Base-by-base conservation (phyloP, 2,113 vertebrate species). In the Zosterops pallidus region DNA sequence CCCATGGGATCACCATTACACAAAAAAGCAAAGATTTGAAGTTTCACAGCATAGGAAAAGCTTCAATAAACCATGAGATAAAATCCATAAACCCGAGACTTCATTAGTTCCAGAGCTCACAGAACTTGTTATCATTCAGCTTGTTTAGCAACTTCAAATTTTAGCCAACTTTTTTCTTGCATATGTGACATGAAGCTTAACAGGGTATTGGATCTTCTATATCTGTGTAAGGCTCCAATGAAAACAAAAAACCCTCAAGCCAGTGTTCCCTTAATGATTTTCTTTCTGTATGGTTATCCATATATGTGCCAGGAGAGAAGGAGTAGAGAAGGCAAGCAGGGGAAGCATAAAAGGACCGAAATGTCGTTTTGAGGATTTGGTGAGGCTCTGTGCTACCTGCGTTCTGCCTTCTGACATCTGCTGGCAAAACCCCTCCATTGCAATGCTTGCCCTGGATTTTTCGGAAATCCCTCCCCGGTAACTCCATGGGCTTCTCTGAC, bases 341-440 rank as follows among this genome's bases (percentile, higher is more conserved):
- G 23, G 14, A 72, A 79, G n/a, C 26, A 20, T 33, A 31, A 39
- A 65, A 47, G 47, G 22, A 41, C 17, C 2, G 14, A 76, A 70
- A 67, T 2, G 20, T n/a, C 21, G 19, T 47, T 86, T 67, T 9
- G 31, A 56, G 31, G 39, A 37, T 77, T 60, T 78, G 33, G 10
- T 52, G 46, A 47, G 26, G 42, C 0, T 0, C 4, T 35, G n/a
- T 18, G 9, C 41, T 78, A 10, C 11, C 47, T 44, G 31, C 7
- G 0, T 62, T 86, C 79, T 75, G 44, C 37, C 55, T 92, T 78
- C 94, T 96, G 93, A 95, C 95, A 97, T 79, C 95, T 96, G 84
- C 90, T 87, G 95, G 96, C 79, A 90, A 86, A 89, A 79, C 35
- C 44, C 49, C 72, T 83, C 89, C 63, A 97, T 83, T 92, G 46